Base-by-base conservation (phyloP, 2,113 vertebrate genomes). In the human (Homo sapiens) region DNA sequence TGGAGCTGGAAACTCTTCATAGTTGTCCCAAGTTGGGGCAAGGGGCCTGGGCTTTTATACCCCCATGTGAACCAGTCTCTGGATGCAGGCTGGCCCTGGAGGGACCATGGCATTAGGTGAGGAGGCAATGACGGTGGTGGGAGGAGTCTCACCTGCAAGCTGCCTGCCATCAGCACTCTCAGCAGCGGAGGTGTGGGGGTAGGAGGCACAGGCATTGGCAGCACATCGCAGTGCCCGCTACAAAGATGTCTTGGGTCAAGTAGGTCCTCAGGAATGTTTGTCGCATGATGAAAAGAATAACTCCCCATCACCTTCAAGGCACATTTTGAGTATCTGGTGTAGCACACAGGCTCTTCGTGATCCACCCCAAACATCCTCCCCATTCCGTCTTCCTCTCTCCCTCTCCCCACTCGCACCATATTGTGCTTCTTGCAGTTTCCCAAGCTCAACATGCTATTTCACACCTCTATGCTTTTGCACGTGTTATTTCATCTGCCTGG, bases 391-490 rank as follows among this genome's bases (percentile, higher is more conserved):
- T 66, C 50, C 14, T 35, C 14, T 89, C 30, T 35, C 50, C 70
- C 66, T 27, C 30, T 40, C 73, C 61, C 35, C 13, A 3, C 84
- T 68, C 3, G 23, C 81, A 82, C 75, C 40, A 35, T 35, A 75
- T 35, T 89, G 91, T 55, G 73, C 96, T 97, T 92, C 97, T 92
- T 30, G 85, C 90, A 68, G 95, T 90, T 89, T 93, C 75, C 89
- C 89, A 45, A 70, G 81, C 96, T 93, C 59, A 0, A 30, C 78
- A 18, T 85, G 92, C 91, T 57, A 70, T 96, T 97, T 98, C 96
- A 92, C 97, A 96, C 96, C 96, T 94, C 96, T 83, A 89, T 92
- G 86, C 96, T 89, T 96, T 57, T 73, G 89, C 79, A 78, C 81
- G 9, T 64, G 95, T 38, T 91, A 94, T 94, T 93, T 97, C 86